phyloP scores from a whole-genome alignment of 37 sponge, comb jelly and placozoan genomes.

The Aplysina aerophoba region DNA sequence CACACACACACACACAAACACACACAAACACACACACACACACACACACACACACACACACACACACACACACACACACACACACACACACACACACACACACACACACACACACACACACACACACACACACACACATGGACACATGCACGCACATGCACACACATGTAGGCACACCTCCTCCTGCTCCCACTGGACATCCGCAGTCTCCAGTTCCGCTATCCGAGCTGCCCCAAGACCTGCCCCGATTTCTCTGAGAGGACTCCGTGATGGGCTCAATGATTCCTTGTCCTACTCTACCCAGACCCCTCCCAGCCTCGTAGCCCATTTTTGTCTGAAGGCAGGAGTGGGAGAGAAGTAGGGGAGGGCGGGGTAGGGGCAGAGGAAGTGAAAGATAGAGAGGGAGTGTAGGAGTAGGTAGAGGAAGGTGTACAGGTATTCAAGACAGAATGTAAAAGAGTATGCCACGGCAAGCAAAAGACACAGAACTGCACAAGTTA shows the following conservation, averaged over 20 bases:
- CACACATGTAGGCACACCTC: conserved; percentile 40
- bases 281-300: conserved; percentile 62
- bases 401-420: background rate
- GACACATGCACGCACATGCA: too few relatives aligned
- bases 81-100: background rate
- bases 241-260: conserved; percentile 57
- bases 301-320: conserved; percentile 68
- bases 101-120: background rate
- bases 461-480: background rate
- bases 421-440: background rate
- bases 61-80: background rate
- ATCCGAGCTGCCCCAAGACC: conserved; percentile 60
- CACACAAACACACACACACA: background rate
- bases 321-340: conserved; percentile 82
- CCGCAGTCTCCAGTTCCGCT: conserved; percentile 56
- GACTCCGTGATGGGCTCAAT: conserved; percentile 68
- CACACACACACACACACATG: too few relatives aligned
- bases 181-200: conserved; percentile 73
- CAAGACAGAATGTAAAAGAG: background rate
- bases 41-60: background rate
- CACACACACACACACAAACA: background rate
- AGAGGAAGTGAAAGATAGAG: background rate
- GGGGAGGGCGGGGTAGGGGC: background rate
- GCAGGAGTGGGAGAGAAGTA: background rate
- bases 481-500: too few relatives aligned